Base-by-base conservation (phyloP, 2,797 vertebrate genomes). In the Sarcoramphus papa region DNA sequence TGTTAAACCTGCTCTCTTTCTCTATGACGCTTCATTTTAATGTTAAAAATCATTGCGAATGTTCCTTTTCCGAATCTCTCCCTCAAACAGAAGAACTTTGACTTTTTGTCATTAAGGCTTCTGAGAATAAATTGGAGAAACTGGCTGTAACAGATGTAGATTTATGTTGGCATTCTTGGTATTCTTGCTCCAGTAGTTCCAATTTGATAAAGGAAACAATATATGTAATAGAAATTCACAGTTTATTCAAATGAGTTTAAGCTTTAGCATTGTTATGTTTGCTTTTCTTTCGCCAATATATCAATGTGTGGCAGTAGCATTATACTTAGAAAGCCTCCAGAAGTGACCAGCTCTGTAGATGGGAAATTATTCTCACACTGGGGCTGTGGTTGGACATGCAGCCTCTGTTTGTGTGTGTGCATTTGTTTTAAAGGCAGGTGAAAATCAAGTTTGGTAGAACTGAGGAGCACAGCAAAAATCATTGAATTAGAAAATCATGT, bases 141-240 rank as follows among this genome's bases (percentile, higher is more conserved):
- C 63, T 78, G 97, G 48, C 76, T 96, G 94, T 96, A 94, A 84
- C 69, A 88, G 88, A 86, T 93, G 89, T 88, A 94, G 89, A 74
- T 96, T 88, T 97, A 95, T 95, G 69, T 73, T 95, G 70, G 47
- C 50, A 80, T 96, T 94, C 89, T 96, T 72, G 62, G 56, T 95
- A 87, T 96, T 95, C 53, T 95, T 97, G 92, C 92, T 92, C 79
- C 91, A 92, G 91, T 92, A 94, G 95, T 96, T 96, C 84, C 92
- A 91, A 79, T 95, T 93, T 95, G 91, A 96, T 97, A 95, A 97
- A 96, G 96, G 95, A 96, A 97, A 96, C 93, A 94, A 95, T 97
- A 95, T 97, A 85, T 93, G 90, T 92, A 94, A 95, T 96, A 94
- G 91, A 95, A 97, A 92, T 93, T 88, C 95, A 80, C 80, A 85